Evolutionary conservation across 2,888 invertebrate genomes (phyloP).

Genomic region (Drosophila subquinaria): DNA sequence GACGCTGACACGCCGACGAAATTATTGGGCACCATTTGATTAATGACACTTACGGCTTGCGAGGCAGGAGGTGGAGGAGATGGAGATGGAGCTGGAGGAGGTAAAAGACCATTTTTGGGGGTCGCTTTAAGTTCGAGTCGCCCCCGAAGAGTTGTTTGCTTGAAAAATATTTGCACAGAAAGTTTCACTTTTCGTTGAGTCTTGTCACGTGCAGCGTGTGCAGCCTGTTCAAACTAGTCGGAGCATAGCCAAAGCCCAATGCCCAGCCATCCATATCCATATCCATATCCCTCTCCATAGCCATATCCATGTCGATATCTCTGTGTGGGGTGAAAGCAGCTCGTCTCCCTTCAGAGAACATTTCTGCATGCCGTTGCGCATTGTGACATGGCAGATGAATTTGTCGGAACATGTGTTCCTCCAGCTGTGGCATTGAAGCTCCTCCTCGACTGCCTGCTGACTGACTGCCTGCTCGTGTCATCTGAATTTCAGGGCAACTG

Average conservation of each 20-base stretch:
- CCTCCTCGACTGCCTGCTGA: conserved; percentile 9
- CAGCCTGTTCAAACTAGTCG: conserved; percentile 55
- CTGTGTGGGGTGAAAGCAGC: conserved; percentile 15
- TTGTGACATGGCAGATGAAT: conserved; percentile 82
- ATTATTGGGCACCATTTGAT: conserved; percentile 78
- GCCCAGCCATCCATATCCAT: conserved; percentile 8
- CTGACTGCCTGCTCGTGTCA: conserved; percentile 30
- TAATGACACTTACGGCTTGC: conserved; percentile 67
- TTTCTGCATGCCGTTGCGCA: conserved; percentile 80
- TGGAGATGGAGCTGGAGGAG: neutral
- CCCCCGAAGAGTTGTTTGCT: conserved; percentile 43
- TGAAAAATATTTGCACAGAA: conserved; percentile 68
- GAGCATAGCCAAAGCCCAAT: conserved; percentile 11
- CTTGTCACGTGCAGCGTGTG: conserved; percentile 73
- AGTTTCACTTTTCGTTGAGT: conserved; percentile 78
- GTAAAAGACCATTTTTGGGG: neutral
- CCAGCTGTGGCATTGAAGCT: conserved; percentile 58
- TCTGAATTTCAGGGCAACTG: conserved; percentile 34
- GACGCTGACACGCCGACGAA: conserved; percentile 55
- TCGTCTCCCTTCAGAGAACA: conserved; percentile 5
- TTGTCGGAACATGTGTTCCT: conserved; percentile 78
- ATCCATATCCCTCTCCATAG: conserved; percentile 15
- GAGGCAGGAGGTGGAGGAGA: neutral
- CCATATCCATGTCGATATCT: conserved; percentile 43
- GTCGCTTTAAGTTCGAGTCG: conserved; percentile 37